A percentile compares a stretch with the other conserved stretches of the same genome.
phyloP scores from a whole-genome alignment of 2,113 vertebrate genomes.

The Dicerorhinus sumatrensis region DNA sequence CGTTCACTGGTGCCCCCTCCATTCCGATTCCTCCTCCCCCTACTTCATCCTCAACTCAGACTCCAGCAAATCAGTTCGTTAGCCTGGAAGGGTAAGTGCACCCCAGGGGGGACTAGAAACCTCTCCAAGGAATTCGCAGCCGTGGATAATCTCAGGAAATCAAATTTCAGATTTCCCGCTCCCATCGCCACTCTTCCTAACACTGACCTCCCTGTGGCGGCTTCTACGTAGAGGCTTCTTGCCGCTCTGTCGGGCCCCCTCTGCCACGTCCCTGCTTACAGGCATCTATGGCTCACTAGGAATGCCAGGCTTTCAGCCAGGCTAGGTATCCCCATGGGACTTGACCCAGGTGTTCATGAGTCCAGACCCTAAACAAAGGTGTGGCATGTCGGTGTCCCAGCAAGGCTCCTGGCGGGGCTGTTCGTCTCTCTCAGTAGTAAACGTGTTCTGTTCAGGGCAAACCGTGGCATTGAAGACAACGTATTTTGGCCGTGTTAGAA shows the following conservation, averaged over 20 bases:
- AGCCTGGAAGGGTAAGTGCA: not conserved
- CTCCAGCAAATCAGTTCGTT: not conserved
- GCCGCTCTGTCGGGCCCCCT: too few species aligned
- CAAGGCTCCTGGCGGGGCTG: not conserved
- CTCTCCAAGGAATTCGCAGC: not conserved
- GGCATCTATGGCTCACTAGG: not conserved
- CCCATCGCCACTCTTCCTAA: not conserved
- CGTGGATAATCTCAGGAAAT: not conserved
- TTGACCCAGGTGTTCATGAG: not conserved
- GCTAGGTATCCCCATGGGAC: not conserved
- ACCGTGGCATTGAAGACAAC: not conserved
- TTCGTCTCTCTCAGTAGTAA: too few species aligned
- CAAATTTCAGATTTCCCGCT: not conserved
- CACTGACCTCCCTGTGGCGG: not conserved
- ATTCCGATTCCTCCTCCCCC: too few species aligned
- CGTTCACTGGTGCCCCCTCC: not conserved
- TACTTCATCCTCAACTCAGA: not conserved
- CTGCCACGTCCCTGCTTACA: not conserved
- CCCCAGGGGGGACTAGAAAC: not conserved
- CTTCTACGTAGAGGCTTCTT: not conserved
- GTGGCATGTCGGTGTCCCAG: not conserved
- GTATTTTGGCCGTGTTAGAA: not conserved
- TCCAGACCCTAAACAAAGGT: not conserved
- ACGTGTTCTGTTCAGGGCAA: not conserved
- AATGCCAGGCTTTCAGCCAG: not conserved